Conservation (phyloP, 2,888 invertebrate genomes). For the Agrilus mali region DNA sequence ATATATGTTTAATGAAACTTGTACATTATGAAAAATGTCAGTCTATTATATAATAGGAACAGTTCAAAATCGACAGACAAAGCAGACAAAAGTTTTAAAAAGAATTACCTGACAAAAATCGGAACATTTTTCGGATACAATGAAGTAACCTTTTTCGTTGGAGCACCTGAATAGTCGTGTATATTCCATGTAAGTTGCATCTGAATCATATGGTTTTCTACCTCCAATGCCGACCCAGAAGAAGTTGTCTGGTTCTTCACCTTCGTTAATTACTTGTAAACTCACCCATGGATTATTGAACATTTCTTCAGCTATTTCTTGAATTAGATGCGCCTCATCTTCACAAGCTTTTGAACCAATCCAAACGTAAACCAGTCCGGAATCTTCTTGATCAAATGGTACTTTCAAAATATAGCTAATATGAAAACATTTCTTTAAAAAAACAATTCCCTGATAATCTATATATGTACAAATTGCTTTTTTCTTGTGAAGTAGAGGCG, state of each 20-base stretch:
- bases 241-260: constrained; percentile 95
- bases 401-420: constrained; percentile 83
- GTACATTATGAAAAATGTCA: not conserved
- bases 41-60: not conserved
- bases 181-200: constrained; percentile 84
- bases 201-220: constrained; percentile 74
- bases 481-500: too few relatives aligned
- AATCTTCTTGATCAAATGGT: constrained; percentile 74
- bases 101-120: constrained; percentile 82
- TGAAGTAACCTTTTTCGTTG: constrained; percentile 98
- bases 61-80: not conserved
- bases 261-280: constrained; percentile 73
- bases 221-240: constrained; percentile 96
- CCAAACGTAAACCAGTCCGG: constrained; percentile 94
- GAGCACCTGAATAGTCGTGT: constrained; percentile 95
- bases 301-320: constrained; percentile 88
- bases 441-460: not conserved
- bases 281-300: constrained; percentile 74
- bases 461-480: too few relatives aligned
- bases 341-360: constrained; percentile 74
- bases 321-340: constrained; percentile 74
- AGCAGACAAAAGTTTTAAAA: not conserved
- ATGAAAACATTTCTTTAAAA: constrained; percentile 8
- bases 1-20: not conserved
- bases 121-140: constrained; percentile 96